Evolutionary conservation across 2,797 vertebrate species (phyloP).

Genomic region (Xiphophorus birchmanni): DNA sequence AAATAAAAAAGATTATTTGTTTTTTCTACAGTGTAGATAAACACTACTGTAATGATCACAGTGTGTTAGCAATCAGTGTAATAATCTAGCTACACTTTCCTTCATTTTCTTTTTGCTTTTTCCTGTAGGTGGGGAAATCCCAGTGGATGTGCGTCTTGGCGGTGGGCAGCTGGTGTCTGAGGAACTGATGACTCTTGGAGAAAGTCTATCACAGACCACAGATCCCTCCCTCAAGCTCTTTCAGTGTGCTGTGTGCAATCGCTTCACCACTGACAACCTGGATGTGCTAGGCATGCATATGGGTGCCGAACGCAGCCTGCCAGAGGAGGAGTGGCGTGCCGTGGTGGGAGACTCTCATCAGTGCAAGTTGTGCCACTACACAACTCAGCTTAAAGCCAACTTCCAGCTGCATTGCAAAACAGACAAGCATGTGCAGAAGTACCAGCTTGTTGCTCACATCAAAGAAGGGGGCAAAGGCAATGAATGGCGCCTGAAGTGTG

Average conservation of each 20-base stretch:
- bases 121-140: slow-evolving; percentile 93
- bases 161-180: slow-evolving; percentile 96
- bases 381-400: slow-evolving; percentile 98
- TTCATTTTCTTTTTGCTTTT: slow-evolving; percentile 20
- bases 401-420: slow-evolving; percentile 99
- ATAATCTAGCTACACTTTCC: slow-evolving; percentile 10
- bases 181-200: slow-evolving; percentile 98
- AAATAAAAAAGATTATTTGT: not conserved
- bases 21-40: slow-evolving; percentile 2
- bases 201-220: slow-evolving; percentile 95
- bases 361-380: slow-evolving; percentile 98
- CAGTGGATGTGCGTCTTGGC: slow-evolving; percentile 94
- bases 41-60: not conserved
- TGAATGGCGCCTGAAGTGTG: slow-evolving; percentile 97
- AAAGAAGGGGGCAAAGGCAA: slow-evolving; percentile 99
- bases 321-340: slow-evolving; percentile 97
- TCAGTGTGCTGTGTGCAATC: slow-evolving; percentile 99
- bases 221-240: slow-evolving; percentile 98
- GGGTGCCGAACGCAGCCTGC: slow-evolving; percentile 92
- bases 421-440: slow-evolving; percentile 98
- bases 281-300: slow-evolving; percentile 97
- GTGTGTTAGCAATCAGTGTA: slow-evolving; percentile 11
- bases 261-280: slow-evolving; percentile 97
- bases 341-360: slow-evolving; percentile 96
- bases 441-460: slow-evolving; percentile 98